phyloP scores from a whole-genome alignment of 2,888 invertebrate species.

The Tortricodes alternella region DNA sequence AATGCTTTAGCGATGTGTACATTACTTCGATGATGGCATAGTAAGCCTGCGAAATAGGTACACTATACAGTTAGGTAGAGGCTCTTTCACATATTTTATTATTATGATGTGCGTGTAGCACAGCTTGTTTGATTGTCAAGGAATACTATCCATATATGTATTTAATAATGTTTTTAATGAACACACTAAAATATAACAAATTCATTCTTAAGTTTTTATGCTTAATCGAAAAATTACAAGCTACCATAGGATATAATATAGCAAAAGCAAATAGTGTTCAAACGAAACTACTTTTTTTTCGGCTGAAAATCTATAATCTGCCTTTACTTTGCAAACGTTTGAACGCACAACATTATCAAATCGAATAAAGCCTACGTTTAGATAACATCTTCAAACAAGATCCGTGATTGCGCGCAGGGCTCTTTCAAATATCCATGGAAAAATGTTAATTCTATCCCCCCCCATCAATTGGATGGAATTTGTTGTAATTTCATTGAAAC shows the following conservation, averaged over 20 bases:
- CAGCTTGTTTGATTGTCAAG: too few relatives aligned
- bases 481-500: conserved; percentile 10
- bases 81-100: too few relatives aligned
- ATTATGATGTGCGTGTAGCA: too few relatives aligned
- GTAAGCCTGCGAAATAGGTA: too few relatives aligned
- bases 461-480: not conserved
- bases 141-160: too few relatives aligned
- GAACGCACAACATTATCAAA: not conserved
- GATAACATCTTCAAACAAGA: not conserved
- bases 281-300: not conserved
- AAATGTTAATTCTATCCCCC: conserved; percentile 16
- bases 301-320: not conserved
- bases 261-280: too few relatives aligned
- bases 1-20: not conserved
- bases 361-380: not conserved
- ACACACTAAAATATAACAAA: too few relatives aligned
- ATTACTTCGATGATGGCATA: conserved; percentile 1
- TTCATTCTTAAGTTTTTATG: too few relatives aligned
- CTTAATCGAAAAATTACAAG: too few relatives aligned
- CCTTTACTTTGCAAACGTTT: not conserved
- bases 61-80: too few relatives aligned
- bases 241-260: too few relatives aligned
- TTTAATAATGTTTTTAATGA: too few relatives aligned
- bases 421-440: conserved; percentile 13
- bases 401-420: conserved; percentile 1